Base-by-base conservation (phyloP, 2,113 vertebrate genomes). In the Tor tambroides region DNA sequence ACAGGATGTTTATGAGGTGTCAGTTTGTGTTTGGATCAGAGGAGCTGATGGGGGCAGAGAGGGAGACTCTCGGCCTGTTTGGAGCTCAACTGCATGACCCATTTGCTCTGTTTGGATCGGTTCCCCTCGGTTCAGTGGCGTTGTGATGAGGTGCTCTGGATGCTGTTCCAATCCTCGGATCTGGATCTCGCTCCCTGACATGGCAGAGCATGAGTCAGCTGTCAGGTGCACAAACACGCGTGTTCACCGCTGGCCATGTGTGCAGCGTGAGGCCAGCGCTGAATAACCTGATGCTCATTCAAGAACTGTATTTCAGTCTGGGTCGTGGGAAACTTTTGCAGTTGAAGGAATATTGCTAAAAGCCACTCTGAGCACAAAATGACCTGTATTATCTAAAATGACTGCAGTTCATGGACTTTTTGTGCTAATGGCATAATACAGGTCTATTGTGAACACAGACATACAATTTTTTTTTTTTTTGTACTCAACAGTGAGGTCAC, bases 1-100 rank as follows among this genome's bases (percentile, higher is more conserved):
- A 81, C 85, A 86, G 77, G 46, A 51, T 86, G 77, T 86, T 86
- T 76, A 74, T 86, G 72, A 85, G 72, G 74, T 78, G 71, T 86
- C 75, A 86, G 61, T 56, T 67, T 78, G 41, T 21, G 43, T 85
- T 86, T 86, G 76, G 49, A 41, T 71, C 65, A 26, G 63, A 56
- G 3, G 26, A 72, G 65, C 67, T 80, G 46, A 71, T 11, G 3
- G 51, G 54, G 30, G 9, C 32, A 2, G 59, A 21, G 43, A 46
- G 49, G 54, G 41, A 72, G 71, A 78, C 41, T 15, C 59, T 26
- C 21, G 5, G 43, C 19, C 65, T 69, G 65, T 69, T 21, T 2
- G 67, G 80, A 65, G 61, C 59, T 38, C 30, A 12, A n/a, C 54
- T 23, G 54, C 21, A 21, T 80, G 79, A 80, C 79, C 79, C 79